phyloP scores from a whole-genome alignment of 2,888 invertebrate species.

The Drosophila emarginata region DNA sequence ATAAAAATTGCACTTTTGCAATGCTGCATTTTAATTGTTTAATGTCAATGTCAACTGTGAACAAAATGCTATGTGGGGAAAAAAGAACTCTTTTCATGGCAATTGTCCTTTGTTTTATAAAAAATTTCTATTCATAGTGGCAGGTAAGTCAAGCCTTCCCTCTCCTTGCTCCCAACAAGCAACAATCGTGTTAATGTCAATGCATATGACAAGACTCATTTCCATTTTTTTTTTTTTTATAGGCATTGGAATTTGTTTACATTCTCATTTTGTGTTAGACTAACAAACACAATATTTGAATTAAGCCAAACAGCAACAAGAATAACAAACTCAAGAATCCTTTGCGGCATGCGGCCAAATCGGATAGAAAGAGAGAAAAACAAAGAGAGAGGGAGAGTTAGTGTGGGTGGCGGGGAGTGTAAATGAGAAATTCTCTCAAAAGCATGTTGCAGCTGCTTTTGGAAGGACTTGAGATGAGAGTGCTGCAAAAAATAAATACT shows the following conservation, averaged over 20 bases:
- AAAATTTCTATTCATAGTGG: background rate
- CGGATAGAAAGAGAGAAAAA: slow-evolving; percentile 11
- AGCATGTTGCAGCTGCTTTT: background rate
- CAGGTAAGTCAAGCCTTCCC: background rate
- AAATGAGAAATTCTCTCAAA: background rate
- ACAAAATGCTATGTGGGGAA: slow-evolving; percentile 9
- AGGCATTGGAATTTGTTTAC: slow-evolving; percentile 62
- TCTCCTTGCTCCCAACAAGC: slow-evolving; percentile 7
- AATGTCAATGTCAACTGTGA: slow-evolving; percentile 49
- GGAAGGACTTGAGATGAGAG: slow-evolving; percentile 1
- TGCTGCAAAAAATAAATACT: background rate
- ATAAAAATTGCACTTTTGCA: background rate
- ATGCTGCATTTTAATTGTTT: slow-evolving; percentile 2
- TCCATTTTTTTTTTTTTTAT: slow-evolving; percentile 37
- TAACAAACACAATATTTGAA: slow-evolving; percentile 32
- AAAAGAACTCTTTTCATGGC: slow-evolving; percentile 10
- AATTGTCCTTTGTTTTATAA: slow-evolving; percentile 26
- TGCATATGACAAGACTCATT: slow-evolving; percentile 35
- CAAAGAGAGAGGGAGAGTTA: slow-evolving; percentile 14
- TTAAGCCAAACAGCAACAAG: slow-evolving; percentile 27
- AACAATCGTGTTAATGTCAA: slow-evolving; percentile 34
- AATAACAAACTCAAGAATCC: slow-evolving; percentile 34
- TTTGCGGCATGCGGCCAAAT: slow-evolving; percentile 12
- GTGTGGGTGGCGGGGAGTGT: slow-evolving; percentile 17
- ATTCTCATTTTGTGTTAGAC: slow-evolving; percentile 53